Evolutionary conservation across 2,888 invertebrate genomes (phyloP).

Genomic region (Parnassius mnemosyne): DNA sequence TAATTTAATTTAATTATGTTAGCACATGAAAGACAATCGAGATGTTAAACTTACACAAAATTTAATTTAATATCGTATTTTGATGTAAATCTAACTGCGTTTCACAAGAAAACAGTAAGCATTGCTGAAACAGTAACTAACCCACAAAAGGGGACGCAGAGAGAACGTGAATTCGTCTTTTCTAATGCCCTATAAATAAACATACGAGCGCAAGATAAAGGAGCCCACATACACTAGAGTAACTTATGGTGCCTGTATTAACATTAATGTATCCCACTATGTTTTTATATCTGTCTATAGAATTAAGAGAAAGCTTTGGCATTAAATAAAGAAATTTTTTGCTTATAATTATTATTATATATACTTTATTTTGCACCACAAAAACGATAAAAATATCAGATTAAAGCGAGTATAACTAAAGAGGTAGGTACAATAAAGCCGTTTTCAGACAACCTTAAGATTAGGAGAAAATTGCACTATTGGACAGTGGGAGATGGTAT

Average conservation of each 20-base stretch:
- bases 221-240: slow-evolving; percentile 33
- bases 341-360: no score
- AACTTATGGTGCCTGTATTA: slow-evolving; percentile 20
- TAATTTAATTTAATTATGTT: no score
- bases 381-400: no score
- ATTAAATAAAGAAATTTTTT: not conserved
- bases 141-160: slow-evolving; percentile 42
- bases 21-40: no score
- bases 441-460: no score
- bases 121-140: slow-evolving; percentile 38
- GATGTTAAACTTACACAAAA: no score
- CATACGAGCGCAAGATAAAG: slow-evolving; percentile 47
- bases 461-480: no score
- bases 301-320: slow-evolving; percentile 6
- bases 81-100: not conserved
- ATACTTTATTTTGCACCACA: no score
- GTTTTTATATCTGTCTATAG: slow-evolving; percentile 12
- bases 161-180: slow-evolving; percentile 60
- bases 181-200: slow-evolving; percentile 73
- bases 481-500: no score
- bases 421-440: no score
- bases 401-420: no score
- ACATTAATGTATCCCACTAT: slow-evolving; percentile 13
- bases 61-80: not conserved
- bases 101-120: slow-evolving; percentile 20